phyloP scores from a whole-genome alignment of 2,113 vertebrate genomes.

The Cyanoramphus novaezelandiae region DNA sequence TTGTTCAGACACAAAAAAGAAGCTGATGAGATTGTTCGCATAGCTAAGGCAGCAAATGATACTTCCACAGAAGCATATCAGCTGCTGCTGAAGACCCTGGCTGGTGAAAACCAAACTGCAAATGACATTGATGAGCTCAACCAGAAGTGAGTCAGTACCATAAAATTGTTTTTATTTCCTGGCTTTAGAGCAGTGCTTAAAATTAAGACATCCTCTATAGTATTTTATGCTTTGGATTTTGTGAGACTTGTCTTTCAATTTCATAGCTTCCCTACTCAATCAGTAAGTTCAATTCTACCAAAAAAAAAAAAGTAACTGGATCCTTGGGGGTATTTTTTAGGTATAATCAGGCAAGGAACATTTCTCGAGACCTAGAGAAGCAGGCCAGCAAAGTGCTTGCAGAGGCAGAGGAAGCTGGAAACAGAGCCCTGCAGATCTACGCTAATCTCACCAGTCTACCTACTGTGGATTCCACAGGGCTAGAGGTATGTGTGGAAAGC shows the following conservation, averaged over 20 bases:
- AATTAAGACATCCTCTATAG: background rate
- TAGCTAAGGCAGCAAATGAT: slow-evolving; percentile 90
- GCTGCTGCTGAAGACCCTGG: slow-evolving; percentile 85
- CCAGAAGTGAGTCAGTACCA: slow-evolving; percentile 83
- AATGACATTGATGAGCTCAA: slow-evolving; percentile 90
- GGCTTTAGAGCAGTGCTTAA: background rate
- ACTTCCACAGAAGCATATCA: slow-evolving; percentile 91
- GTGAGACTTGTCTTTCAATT: background rate
- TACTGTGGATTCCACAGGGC: slow-evolving; percentile 77
- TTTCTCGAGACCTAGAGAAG: slow-evolving; percentile 90
- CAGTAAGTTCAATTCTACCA: background rate
- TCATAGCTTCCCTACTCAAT: background rate
- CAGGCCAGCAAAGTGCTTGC: slow-evolving; percentile 86
- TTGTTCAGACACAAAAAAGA: slow-evolving; percentile 88
- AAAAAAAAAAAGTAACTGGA: background rate
- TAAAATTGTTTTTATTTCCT: background rate
- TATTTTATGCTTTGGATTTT: background rate
- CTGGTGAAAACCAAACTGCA: slow-evolving; percentile 87
- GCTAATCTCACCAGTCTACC: slow-evolving; percentile 90
- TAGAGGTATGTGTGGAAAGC: slow-evolving; percentile 79
- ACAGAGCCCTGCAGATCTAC: slow-evolving; percentile 89
- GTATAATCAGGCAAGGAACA: slow-evolving; percentile 89
- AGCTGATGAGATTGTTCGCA: slow-evolving; percentile 91
- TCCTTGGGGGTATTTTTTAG: slow-evolving; percentile 71
- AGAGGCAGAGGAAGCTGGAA: slow-evolving; percentile 89